A percentile compares a stretch with the other conserved stretches of the same genome.
These are phyloP conservation scores for Homarus americanus DNA, from an alignment of 1,140 invertebrate species.

Conservation along the genomic window DNA sequence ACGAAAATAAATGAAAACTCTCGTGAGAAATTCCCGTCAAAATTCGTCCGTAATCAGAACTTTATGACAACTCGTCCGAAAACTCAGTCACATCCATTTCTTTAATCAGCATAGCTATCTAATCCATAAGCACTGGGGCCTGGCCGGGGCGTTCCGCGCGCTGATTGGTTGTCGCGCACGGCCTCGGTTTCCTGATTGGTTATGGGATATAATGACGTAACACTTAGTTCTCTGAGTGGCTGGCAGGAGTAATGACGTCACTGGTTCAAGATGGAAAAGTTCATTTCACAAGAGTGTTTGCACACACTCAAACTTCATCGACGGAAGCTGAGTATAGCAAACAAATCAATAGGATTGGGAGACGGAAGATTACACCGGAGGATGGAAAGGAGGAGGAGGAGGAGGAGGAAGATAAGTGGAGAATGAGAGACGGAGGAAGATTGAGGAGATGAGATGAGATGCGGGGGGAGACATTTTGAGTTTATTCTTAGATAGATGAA, in stretches of 20 bases:
- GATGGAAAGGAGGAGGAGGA: neutral
- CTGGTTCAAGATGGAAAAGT: conserved; percentile 64
- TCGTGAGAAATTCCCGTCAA: conserved; percentile 49
- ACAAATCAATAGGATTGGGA: conserved; percentile 59
- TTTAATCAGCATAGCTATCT: conserved; percentile 69
- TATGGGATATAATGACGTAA: conserved; percentile 51
- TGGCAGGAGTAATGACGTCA: conserved; percentile 48
- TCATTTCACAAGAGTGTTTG: conserved; percentile 63
- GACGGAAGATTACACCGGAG: conserved; percentile 29
- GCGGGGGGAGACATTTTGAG: neutral
- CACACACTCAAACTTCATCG: conserved; percentile 63
- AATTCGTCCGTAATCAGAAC: conserved; percentile 57
- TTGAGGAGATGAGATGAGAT: neutral
- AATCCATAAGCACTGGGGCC: conserved; percentile 47
- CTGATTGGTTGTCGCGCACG: conserved; percentile 32
- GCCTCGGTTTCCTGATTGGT: conserved; percentile 25
- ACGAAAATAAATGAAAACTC: conserved; percentile 26
- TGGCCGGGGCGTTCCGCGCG: neutral
- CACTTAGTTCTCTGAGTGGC: conserved; percentile 36
- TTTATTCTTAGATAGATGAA: neutral
- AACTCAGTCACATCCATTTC: conserved; percentile 67
- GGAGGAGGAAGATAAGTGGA: neutral
- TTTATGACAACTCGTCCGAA: conserved; percentile 65
- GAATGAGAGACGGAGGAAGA: neutral
- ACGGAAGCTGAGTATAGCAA: conserved; percentile 57